Percentiles rank a stretch among this genome's conserved stretches.
These are phyloP conservation scores for Orchesellides sinensis DNA, from an alignment of 2,888 invertebrate species.

Conservation along the genomic window DNA sequence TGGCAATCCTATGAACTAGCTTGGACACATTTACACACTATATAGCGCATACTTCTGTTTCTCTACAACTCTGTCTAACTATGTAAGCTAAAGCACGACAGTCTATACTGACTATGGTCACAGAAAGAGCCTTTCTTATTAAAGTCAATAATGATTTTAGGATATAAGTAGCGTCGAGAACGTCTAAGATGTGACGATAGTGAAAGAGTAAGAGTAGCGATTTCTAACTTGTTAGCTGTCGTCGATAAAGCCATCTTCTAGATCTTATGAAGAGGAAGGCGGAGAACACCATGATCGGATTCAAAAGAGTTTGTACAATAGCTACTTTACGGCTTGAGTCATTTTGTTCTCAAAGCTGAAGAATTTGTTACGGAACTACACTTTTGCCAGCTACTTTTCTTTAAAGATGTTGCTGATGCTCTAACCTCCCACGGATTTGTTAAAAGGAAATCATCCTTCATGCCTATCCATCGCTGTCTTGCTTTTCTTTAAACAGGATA, in stretches of 20 bases:
- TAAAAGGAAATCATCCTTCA: slow-evolving; percentile 7
- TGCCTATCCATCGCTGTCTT: neutral
- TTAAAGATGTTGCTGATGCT: neutral
- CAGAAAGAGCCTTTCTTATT: neutral
- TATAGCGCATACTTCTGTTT: too few species aligned
- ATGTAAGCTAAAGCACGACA: neutral
- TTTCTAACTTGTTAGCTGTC: neutral
- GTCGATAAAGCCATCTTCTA: slow-evolving; percentile 3
- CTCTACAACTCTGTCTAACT: neutral
- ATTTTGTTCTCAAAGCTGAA: neutral
- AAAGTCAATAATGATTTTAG: slow-evolving; percentile 12
- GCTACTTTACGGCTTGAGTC: neutral
- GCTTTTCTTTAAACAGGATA: neutral
- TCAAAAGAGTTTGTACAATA: slow-evolving; percentile 6
- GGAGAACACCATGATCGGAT: neutral
- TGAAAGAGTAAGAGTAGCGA: too few species aligned
- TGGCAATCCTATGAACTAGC: neutral
- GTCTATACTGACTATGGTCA: neutral
- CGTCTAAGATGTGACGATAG: slow-evolving; percentile 1
- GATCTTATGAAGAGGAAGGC: neutral
- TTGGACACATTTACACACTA: neutral
- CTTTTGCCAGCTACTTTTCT: too few species aligned
- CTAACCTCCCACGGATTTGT: slow-evolving; percentile 8
- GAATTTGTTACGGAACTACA: too few species aligned
- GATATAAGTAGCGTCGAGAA: neutral